Percentiles rank a stretch among this genome's conserved stretches.
These are phyloP conservation scores for Yponomeuta sedellus DNA, from an alignment of 2,888 invertebrate genomes.

Conservation along the genomic window DNA sequence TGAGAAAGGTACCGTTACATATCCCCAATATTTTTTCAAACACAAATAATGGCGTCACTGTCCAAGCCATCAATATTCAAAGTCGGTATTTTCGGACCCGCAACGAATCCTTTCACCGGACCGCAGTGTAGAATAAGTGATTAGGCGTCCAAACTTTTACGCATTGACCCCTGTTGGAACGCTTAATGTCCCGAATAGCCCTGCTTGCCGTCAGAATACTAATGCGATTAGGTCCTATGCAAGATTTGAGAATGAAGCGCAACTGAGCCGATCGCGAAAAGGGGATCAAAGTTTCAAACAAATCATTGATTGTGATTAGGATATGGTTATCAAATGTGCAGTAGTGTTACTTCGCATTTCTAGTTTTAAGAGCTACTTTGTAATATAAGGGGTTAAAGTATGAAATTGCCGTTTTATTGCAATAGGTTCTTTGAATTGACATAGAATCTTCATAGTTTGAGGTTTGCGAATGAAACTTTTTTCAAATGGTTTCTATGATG, in stretches of 20 bases:
- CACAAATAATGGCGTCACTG: neutral
- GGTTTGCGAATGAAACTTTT: no score
- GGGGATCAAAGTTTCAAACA: neutral
- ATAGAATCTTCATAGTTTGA: no score
- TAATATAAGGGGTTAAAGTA: no score
- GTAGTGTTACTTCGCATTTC: no score
- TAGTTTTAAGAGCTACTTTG: no score
- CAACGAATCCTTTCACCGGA: conserved; percentile 53
- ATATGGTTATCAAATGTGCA: no score
- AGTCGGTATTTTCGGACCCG: conserved; percentile 52
- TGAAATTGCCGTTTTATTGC: no score
- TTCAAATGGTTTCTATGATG: no score
- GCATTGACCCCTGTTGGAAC: conserved; percentile 72
- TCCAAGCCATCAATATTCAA: conserved; percentile 56
- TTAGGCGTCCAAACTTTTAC: conserved; percentile 67
- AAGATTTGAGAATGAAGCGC: neutral
- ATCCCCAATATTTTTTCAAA: neutral
- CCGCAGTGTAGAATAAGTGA: conserved; percentile 63
- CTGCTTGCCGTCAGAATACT: conserved; percentile 62
- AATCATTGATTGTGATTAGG: neutral
- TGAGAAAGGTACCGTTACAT: no score
- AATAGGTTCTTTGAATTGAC: no score
- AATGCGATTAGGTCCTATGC: conserved; percentile 29
- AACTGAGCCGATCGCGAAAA: neutral
- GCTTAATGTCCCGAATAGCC: conserved; percentile 62